Evolutionary conservation across 2,113 vertebrate genomes (phyloP), one percentile per base, ranked within the genome.

Genomic region (Chionomys nivalis): DNA sequence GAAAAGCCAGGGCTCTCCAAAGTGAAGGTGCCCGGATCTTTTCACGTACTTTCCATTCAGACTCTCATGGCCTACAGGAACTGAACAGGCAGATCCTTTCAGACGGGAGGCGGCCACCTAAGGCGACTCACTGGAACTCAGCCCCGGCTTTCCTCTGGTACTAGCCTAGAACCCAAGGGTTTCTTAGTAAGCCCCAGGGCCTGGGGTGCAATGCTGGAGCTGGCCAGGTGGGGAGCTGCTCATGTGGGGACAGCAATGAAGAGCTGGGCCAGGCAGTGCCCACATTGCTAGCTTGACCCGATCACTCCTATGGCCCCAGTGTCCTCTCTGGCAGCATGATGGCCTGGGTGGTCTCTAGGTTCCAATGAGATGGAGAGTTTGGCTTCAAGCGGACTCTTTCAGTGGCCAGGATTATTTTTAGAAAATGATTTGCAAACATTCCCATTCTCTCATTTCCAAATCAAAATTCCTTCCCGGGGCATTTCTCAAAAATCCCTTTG

Each of bases 391-490:
- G 83, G 72, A 83, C 68, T n/a, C 17, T 31, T 66, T 91, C 28
- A 21, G 87, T 61, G 24, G 92, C 52, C 75, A 63, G 66, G 55
- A 47, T 73, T 93, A 93, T 90, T 97, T 86, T 89, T 77, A 93
- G 97, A 87, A 86, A 95, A 87, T 47, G 75, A 86, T 70, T 85
- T 85, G 89, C 63, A 81, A 70, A 55, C 55, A 68, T 49, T 72
- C 93, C 77, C 76, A 82, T 93, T 65, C 89, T 70, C 44, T 97
- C 65, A 75, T 44, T 87, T 81, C 68, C 58, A 88, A 94, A 94
- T 89, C 66, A 87, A 86, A 95, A 81, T 76, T 89, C 95, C 96
- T 93, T 95, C 65, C 63, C 10, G 63, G 28, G 93, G 94, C 49
- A 82, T 73, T 94, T 86, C 82, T 89, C 36, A 90, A 81, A 89